phyloP scores from a whole-genome alignment of 1,140 invertebrate species.

The Andricus grossulariae region DNA sequence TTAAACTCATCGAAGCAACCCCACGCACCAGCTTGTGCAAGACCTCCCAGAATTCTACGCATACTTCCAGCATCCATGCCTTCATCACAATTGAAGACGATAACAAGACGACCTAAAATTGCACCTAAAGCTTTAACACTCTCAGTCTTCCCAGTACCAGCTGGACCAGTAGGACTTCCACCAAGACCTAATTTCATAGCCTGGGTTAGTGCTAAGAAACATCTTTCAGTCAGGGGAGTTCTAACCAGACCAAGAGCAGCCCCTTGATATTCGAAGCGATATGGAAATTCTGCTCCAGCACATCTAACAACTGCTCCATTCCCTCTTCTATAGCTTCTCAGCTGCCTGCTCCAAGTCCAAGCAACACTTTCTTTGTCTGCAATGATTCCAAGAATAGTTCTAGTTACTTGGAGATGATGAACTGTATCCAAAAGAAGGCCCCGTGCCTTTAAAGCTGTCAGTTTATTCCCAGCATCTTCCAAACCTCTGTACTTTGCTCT shows the following conservation, averaged over 20 bases:
- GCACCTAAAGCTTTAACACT: slow-evolving; percentile 96
- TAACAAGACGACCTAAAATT: slow-evolving; percentile 92
- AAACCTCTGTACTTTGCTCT: slow-evolving; percentile 65
- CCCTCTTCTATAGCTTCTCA: slow-evolving; percentile 79
- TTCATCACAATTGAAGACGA: slow-evolving; percentile 99
- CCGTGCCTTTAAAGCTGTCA: slow-evolving; percentile 76
- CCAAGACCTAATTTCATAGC: slow-evolving; percentile 96
- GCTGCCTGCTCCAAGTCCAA: slow-evolving; percentile 97
- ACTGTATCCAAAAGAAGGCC: slow-evolving; percentile 94
- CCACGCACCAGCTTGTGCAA: slow-evolving; percentile 97
- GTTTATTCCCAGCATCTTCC: slow-evolving; percentile 73
- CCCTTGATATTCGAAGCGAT: slow-evolving; percentile 98
- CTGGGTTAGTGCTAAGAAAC: slow-evolving; percentile 96
- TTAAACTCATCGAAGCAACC: slow-evolving; percentile 99
- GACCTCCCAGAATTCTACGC: slow-evolving; percentile 92
- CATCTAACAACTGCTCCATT: slow-evolving; percentile 81
- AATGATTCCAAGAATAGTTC: slow-evolving; percentile 81
- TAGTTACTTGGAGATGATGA: slow-evolving; percentile 90
- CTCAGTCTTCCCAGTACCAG: slow-evolving; percentile 98
- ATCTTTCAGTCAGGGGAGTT: slow-evolving; percentile 95
- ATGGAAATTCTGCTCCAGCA: slow-evolving; percentile 94
- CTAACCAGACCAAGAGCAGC: slow-evolving; percentile 90
- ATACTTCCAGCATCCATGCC: slow-evolving; percentile 95
- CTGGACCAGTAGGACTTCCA: slow-evolving; percentile 99
- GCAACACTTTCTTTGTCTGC: slow-evolving; percentile 57